These are phyloP conservation scores for Eumacrocentrus americanus DNA, from an alignment of 2,888 invertebrate genomes.

Conservation along the genomic window DNA sequence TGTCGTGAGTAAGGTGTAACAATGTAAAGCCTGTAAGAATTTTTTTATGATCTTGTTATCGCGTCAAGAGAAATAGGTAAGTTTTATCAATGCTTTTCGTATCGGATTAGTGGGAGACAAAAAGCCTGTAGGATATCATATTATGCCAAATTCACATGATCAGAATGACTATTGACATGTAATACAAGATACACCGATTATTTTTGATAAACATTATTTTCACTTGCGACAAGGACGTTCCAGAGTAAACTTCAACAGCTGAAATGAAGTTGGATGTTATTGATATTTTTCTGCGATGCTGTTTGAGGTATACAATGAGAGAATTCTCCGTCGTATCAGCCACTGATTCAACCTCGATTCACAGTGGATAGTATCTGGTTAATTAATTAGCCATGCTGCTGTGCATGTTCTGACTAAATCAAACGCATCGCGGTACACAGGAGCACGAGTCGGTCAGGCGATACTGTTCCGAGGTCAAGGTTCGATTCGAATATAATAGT, in stretches of 20 bases:
- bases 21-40: too few relatives aligned
- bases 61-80: too few relatives aligned
- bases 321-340: conserved; percentile 17
- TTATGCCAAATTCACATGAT: too few relatives aligned
- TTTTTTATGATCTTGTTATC: too few relatives aligned
- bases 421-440: conserved; percentile 31
- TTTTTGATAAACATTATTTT: background rate
- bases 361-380: conserved; percentile 1
- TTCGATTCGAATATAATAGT: too few relatives aligned
- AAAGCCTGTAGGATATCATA: too few relatives aligned
- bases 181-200: too few relatives aligned
- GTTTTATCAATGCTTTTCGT: too few relatives aligned
- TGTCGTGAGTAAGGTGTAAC: too few relatives aligned
- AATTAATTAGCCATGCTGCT: conserved; percentile 1
- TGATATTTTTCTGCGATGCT: conserved; percentile 16
- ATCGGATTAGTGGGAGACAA: too few relatives aligned
- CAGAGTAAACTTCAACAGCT: conserved; percentile 1
- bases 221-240: background rate
- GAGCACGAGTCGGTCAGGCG: conserved; percentile 27
- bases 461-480: too few relatives aligned
- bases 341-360: conserved; percentile 22
- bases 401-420: conserved; percentile 29
- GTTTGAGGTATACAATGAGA: background rate
- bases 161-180: too few relatives aligned
- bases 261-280: background rate